phyloP scores from a whole-genome alignment of 2,888 invertebrate species.

The Archips crataeganus region DNA sequence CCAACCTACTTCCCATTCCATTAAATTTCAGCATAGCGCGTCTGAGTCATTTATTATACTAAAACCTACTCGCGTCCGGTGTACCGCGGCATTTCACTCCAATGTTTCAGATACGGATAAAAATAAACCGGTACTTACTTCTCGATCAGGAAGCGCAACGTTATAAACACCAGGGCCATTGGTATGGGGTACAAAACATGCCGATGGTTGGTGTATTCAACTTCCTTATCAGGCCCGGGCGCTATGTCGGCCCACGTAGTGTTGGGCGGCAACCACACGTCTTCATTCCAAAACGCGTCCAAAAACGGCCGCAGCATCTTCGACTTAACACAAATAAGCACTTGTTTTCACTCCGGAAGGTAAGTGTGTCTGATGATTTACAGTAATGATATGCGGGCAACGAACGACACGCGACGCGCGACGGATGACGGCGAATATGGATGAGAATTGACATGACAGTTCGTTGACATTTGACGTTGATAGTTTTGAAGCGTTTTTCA shows the following conservation, averaged over 20 bases:
- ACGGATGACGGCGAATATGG: conserved; percentile 1
- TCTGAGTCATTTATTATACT: conserved; percentile 20
- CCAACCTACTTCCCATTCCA: conserved; percentile 23
- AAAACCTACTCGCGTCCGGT: conserved; percentile 2
- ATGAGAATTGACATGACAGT: conserved; percentile 26
- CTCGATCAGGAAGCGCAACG: conserved; percentile 92
- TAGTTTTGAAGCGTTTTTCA: conserved; percentile 19
- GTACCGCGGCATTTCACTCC: conserved; percentile 3
- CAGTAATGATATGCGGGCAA: conserved; percentile 35
- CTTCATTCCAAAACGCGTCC: conserved; percentile 91
- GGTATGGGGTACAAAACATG: conserved; percentile 94
- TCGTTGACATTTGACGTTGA: conserved; percentile 32
- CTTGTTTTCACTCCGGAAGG: conserved; percentile 38
- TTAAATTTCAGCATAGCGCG: conserved; percentile 19
- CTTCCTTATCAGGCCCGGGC: conserved; percentile 89
- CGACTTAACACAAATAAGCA: conserved; percentile 44
- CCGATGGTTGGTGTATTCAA: conserved; percentile 91
- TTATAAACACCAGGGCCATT: conserved; percentile 92
- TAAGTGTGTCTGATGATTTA: conserved; percentile 34
- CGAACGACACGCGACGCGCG: conserved; percentile 40
- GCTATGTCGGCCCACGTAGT: conserved; percentile 95
- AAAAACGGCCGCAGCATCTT: conserved; percentile 77
- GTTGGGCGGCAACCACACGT: conserved; percentile 97
- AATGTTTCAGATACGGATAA: conserved; percentile 20
- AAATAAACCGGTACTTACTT: conserved; percentile 87